A percentile compares a stretch with the other conserved stretches of the same genome.
These are phyloP conservation scores for Cladopsammia gracilis DNA, from an alignment of 64 coral and sea anemone genomes.

Conservation along the genomic window DNA sequence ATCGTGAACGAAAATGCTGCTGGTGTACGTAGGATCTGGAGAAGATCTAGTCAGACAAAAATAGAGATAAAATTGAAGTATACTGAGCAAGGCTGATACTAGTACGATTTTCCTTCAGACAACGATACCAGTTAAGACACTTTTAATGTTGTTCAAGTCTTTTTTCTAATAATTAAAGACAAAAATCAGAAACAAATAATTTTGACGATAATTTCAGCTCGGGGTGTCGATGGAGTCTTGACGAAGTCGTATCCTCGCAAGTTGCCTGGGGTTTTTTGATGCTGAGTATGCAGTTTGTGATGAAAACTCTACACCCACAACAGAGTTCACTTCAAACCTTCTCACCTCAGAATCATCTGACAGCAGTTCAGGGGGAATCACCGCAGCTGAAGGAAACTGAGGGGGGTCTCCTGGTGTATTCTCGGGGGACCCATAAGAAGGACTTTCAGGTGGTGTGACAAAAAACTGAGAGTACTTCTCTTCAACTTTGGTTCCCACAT, in stretches of 20 bases:
- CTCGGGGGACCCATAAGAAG: not conserved
- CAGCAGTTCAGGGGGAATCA: too few relatives aligned
- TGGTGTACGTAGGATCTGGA: too few relatives aligned
- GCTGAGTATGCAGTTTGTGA: not conserved
- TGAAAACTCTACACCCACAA: not conserved
- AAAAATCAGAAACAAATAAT: too few relatives aligned
- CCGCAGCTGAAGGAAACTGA: not conserved
- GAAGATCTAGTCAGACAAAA: too few relatives aligned
- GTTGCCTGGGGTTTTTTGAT: not conserved
- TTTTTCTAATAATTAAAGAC: too few relatives aligned
- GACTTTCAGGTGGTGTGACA: not conserved
- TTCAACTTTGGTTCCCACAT: not conserved
- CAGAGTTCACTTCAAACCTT: too few relatives aligned
- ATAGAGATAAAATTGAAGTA: too few relatives aligned
- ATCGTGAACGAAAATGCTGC: too few relatives aligned
- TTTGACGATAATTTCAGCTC: not conserved
- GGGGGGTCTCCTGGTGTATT: not conserved
- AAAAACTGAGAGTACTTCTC: not conserved
- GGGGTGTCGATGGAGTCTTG: not conserved
- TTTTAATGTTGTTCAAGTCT: too few relatives aligned
- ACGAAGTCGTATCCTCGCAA: not conserved
- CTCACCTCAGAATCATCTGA: not conserved
- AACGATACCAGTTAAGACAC: too few relatives aligned
- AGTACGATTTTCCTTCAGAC: too few relatives aligned
- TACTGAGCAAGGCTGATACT: too few relatives aligned